Conservation (phyloP, 23 tunicate genomes). For the Diplosoma virens region DNA sequence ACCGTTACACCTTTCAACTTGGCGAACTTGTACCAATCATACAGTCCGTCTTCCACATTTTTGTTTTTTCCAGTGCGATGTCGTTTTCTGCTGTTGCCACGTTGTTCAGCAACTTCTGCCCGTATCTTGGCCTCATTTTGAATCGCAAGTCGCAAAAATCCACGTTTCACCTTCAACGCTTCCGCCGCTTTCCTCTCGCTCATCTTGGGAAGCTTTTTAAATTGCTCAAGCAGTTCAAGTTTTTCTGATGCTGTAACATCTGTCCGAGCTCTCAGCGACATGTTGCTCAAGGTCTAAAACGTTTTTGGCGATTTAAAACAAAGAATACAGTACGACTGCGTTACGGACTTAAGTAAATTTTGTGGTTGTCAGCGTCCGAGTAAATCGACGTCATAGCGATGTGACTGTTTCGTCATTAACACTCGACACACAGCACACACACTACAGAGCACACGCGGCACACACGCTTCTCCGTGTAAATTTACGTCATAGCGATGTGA, state of each 20-base stretch:
- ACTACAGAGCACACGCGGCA: too few species aligned
- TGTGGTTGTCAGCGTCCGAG: too few species aligned
- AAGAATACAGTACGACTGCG: constrained; percentile 30
- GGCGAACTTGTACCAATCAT: constrained; percentile 49
- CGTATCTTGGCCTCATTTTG: constrained; percentile 47
- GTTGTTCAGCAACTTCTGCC: constrained; percentile 49
- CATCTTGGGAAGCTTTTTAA: constrained; percentile 44
- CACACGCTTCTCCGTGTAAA: too few species aligned
- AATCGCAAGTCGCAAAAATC: constrained; percentile 29
- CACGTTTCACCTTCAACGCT: constrained; percentile 29
- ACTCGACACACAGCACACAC: too few species aligned
- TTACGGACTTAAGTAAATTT: too few species aligned
- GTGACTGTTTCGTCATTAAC: too few species aligned
- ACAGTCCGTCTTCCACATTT: constrained; percentile 40
- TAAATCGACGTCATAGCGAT: too few species aligned
- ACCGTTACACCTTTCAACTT: constrained; percentile 6
- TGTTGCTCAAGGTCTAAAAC: constrained; percentile 26
- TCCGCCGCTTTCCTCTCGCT: constrained; percentile 53
- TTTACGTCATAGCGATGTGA: constrained; percentile 29
- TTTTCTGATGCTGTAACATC: constrained; percentile 36
- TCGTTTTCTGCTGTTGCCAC: constrained; percentile 38
- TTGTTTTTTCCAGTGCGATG: constrained; percentile 21
- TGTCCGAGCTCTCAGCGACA: constrained; percentile 42
- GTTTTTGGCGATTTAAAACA: constrained; percentile 35
- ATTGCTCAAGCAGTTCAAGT: constrained; percentile 30